These are phyloP conservation scores for Chondrilla cf. caribensis DNA, from an alignment of 37 sponge, comb jelly and placozoan species.

Conservation along the genomic window DNA sequence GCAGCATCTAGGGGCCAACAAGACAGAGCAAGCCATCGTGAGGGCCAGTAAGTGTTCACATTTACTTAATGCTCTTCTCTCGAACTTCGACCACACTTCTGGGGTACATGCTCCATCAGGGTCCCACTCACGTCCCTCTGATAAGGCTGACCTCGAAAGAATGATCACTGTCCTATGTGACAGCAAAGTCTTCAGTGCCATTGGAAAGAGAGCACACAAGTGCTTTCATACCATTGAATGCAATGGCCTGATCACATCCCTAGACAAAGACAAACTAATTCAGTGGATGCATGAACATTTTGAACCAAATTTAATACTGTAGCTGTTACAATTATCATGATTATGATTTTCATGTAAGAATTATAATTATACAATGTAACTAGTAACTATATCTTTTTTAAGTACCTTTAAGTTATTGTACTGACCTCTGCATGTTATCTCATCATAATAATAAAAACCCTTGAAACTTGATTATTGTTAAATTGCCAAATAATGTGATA, in stretches of 20 bases:
- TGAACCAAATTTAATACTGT: neutral
- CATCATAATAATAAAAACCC: too few species aligned
- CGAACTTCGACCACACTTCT: neutral
- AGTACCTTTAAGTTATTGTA: too few species aligned
- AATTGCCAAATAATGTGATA: too few species aligned
- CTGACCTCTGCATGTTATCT: too few species aligned
- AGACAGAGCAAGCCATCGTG: neutral
- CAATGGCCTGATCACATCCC: neutral
- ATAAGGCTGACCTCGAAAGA: neutral
- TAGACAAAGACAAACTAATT: neutral
- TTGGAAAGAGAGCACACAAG: neutral
- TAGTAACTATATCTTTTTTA: too few species aligned
- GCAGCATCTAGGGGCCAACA: neutral
- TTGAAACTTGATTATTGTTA: too few species aligned
- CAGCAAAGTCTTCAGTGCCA: neutral
- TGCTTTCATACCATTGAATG: neutral
- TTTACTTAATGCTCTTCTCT: neutral
- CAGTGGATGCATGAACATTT: slow-evolving; percentile 1
- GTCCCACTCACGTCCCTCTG: neutral
- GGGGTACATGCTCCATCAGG: neutral
- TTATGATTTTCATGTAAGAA: neutral
- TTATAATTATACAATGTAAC: neutral
- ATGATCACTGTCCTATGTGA: neutral
- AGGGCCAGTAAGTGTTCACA: neutral
- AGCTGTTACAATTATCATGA: neutral